phyloP scores from a whole-genome alignment of 2,797 vertebrate species.

The Platyrinchus mystaceus region DNA sequence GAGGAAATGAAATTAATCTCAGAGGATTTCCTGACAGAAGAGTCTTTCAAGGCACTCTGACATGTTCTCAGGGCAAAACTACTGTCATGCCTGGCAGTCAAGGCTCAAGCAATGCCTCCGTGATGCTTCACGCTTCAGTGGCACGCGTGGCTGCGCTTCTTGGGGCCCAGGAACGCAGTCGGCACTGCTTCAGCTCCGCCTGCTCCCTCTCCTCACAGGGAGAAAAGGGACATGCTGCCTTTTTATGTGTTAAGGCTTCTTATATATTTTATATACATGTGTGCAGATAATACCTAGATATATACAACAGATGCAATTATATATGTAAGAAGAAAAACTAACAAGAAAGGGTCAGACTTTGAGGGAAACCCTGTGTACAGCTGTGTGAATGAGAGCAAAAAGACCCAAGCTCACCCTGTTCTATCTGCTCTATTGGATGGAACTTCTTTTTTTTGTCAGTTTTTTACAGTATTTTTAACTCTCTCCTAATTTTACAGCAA shows the following conservation, averaged over 20 bases:
- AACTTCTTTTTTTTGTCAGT: background rate
- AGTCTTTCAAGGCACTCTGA: slow-evolving; percentile 12
- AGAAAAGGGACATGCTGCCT: background rate
- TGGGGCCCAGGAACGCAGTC: accelerated
- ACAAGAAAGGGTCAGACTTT: background rate
- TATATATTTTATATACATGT: accelerated
- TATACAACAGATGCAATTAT: background rate
- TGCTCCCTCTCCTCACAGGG: background rate
- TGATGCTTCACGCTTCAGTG: background rate
- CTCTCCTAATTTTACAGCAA: background rate
- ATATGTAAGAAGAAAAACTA: background rate
- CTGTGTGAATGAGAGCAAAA: background rate
- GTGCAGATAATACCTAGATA: background rate
- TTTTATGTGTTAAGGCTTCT: accelerated
- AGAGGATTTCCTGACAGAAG: slow-evolving; percentile 37
- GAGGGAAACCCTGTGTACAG: background rate
- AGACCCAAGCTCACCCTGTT: background rate
- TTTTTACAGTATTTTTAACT: background rate
- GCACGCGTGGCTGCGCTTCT: accelerated
- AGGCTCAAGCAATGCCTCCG: background rate
- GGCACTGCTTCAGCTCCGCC: background rate
- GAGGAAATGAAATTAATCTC: slow-evolving; percentile 26
- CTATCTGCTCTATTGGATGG: background rate
- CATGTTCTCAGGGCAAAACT: background rate
- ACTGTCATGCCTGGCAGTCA: background rate